Conservation (phyloP, 2,113 vertebrate genomes). For the Thymallus thymallus region DNA sequence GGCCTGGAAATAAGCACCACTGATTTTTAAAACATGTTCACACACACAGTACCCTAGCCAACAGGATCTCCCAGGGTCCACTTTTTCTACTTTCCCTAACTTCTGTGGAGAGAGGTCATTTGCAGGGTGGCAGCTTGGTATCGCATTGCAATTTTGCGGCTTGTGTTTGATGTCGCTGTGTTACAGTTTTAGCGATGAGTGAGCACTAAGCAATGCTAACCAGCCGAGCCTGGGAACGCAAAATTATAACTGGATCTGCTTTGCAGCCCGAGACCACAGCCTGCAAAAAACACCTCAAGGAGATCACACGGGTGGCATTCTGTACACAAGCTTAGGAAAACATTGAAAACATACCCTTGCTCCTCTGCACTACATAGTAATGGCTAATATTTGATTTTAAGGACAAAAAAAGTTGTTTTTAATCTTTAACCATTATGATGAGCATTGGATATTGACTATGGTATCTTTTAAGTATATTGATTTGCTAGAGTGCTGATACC, state of each 20-base stretch:
- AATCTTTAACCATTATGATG: neutral
- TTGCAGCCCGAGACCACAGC: constrained; percentile 6
- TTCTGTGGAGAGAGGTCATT: constrained; percentile 17
- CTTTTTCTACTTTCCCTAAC: neutral
- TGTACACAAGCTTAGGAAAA: constrained; percentile 13
- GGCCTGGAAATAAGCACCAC: constrained; percentile 15
- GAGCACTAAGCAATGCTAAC: constrained; percentile 28
- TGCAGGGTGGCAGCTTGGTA: constrained; percentile 16
- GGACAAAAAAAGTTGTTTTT: neutral
- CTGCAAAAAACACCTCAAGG: neutral
- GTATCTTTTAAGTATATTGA: neutral
- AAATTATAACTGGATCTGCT: constrained; percentile 24
- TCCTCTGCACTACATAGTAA: constrained; percentile 30
- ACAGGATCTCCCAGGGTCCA: neutral
- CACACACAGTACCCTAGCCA: constrained; percentile 12
- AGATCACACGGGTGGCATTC: neutral
- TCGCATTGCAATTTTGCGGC: constrained; percentile 23
- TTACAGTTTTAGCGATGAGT: constrained; percentile 35
- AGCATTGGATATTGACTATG: neutral
- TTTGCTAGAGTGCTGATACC: neutral
- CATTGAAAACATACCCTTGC: constrained; percentile 7
- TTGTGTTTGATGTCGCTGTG: constrained; percentile 28
- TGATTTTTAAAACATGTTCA: constrained; percentile 34
- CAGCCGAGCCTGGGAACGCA: constrained; percentile 28
- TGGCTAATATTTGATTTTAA: constrained; percentile 34